A percentile compares a stretch with the other conserved stretches of the same genome.
Conservation (phyloP, 2,113 vertebrate genomes). For the Himantopus leucocephalus region DNA sequence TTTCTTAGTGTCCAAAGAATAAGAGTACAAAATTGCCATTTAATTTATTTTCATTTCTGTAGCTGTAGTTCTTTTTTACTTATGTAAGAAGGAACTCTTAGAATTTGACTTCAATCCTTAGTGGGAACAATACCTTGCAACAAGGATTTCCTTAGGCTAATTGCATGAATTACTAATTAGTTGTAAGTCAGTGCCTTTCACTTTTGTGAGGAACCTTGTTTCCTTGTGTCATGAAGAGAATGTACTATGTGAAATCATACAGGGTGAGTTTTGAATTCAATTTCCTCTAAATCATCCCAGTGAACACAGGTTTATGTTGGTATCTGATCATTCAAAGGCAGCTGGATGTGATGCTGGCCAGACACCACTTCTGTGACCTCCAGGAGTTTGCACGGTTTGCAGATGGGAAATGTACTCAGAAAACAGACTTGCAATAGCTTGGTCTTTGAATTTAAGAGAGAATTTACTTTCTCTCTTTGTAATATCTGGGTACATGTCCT, state of each 20-base stretch:
- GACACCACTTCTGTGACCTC: neutral
- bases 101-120: neutral
- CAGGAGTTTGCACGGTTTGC: neutral
- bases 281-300: neutral
- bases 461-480: neutral
- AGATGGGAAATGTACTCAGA: neutral
- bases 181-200: neutral
- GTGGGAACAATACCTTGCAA: neutral
- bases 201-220: neutral
- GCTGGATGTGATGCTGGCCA: neutral
- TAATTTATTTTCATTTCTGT: neutral
- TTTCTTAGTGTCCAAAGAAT: neutral
- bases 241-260: neutral
- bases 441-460: neutral
- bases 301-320: neutral
- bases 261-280: neutral
- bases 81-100: neutral
- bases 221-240: neutral
- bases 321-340: neutral
- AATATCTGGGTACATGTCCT: neutral
- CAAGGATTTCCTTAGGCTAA: neutral
- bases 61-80: neutral
- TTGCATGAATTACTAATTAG: neutral
- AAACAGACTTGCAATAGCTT: neutral
- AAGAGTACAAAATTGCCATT: neutral